Base-by-base conservation (phyloP, 2,888 invertebrate genomes). In the Volucella inanis region DNA sequence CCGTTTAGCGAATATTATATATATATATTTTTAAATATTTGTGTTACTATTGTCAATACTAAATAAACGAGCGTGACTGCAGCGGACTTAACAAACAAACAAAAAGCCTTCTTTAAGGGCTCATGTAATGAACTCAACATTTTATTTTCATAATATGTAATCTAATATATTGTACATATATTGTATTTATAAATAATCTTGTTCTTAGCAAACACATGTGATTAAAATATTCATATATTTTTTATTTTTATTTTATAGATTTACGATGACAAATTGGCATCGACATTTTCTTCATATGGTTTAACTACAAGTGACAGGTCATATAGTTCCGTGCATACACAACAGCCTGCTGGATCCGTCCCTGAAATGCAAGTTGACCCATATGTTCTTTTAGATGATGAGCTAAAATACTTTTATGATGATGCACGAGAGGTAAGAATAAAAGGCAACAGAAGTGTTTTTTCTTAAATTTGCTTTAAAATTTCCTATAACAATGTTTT, bases 281-380 rank as follows among this genome's bases (percentile, higher is more conserved):
- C 65, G 18, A 12, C 67, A 54, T 45, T 71, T 39, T 62, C 71
- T 9, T 57, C 55, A 12, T 52, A 54, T 18, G 79, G 59, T 43
- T 65, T 76, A 31, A 85, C 41, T 62, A 49, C 61, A 14, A 71
- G 57, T 49, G 88, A 87, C 78, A 93, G 94, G 89, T 94, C 93
- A 88, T 95, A 94, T 93, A 95, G 95, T 90, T 95, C 96, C 57
- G 95, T 96, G 92, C 95, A 95, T 91, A 96, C 96, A 88, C 94
- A 95, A 87, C 95, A 96, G 91, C 96, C 96, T 14, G 92, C 91
- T 78, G 96, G 96, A 89, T 95, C 96, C 18, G 93, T 96, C 89
- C 95, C 96, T 76, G 96, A 96, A 90, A 95, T 96, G 90, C 95
- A 96, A 93, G 94, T 97, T 88, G 97, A 97, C 93, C 98, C 98